Percentiles rank a stretch among this genome's conserved stretches.
Conservation (phyloP, 2,888 invertebrate genomes). For the Notodonta dromedarius region DNA sequence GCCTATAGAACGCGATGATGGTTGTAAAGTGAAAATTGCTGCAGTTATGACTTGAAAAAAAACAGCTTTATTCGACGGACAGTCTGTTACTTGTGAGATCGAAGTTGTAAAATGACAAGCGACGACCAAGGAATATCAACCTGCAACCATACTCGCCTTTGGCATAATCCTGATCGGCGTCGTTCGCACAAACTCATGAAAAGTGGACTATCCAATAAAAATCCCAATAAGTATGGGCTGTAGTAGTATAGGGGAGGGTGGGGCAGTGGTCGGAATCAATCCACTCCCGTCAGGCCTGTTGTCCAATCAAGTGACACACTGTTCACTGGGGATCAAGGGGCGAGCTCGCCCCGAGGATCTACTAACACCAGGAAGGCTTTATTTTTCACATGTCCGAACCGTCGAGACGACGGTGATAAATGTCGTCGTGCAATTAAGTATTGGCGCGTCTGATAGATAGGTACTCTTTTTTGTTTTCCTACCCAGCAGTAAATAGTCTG, state of each 20-base stretch:
- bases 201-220: neutral
- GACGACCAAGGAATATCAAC: too few relatives aligned
- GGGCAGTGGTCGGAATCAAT: slow-evolving; percentile 68
- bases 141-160: too few relatives aligned
- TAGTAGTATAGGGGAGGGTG: slow-evolving; percentile 48
- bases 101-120: too few relatives aligned
- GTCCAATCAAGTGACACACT: slow-evolving; percentile 80
- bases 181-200: neutral
- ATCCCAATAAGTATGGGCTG: slow-evolving; percentile 26
- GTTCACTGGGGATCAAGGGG: slow-evolving; percentile 72
- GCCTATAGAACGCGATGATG: neutral
- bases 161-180: too few relatives aligned
- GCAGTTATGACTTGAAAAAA: too few relatives aligned
- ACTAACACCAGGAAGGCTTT: slow-evolving; percentile 47
- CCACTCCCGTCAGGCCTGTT: slow-evolving; percentile 76
- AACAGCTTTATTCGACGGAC: too few relatives aligned
- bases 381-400: slow-evolving; percentile 40
- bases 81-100: too few relatives aligned
- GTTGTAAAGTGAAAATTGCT: neutral
- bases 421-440: slow-evolving; percentile 43
- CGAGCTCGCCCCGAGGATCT: slow-evolving; percentile 42
- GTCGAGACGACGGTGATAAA: slow-evolving; percentile 43
- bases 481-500: neutral
- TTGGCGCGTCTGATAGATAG: slow-evolving; percentile 25
- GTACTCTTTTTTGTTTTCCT: neutral